Percentiles rank a stretch among this genome's conserved stretches.
phyloP scores from a whole-genome alignment of 2,113 vertebrate genomes.

The Rhinogobius similis region DNA sequence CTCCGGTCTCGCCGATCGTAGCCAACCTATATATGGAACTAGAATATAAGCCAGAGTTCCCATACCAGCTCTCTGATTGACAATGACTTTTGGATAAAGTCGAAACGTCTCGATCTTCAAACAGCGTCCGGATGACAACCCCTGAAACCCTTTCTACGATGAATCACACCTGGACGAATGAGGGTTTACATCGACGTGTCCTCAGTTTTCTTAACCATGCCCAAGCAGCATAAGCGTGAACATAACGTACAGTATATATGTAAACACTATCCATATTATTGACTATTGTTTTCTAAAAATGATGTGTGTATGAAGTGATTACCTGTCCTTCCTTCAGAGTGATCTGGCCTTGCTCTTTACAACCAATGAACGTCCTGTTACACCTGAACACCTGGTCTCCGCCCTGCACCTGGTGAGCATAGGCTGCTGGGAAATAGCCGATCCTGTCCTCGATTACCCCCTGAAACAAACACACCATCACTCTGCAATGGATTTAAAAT shows the following conservation, averaged over 20 bases:
- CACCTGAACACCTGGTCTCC: slow-evolving; percentile 91
- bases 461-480: slow-evolving; percentile 64
- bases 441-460: slow-evolving; percentile 91
- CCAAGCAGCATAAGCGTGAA: not conserved
- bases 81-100: no score
- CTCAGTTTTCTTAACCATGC: not conserved
- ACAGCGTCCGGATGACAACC: no score
- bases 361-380: slow-evolving; percentile 89
- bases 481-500: not conserved
- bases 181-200: no score
- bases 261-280: not conserved
- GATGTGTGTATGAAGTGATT: not conserved
- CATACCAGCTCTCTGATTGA: no score
- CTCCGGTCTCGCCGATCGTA: no score
- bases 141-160: no score
- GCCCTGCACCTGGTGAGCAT: slow-evolving; percentile 85
- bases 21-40: no score
- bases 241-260: not conserved
- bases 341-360: slow-evolving; percentile 94
- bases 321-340: slow-evolving; percentile 97
- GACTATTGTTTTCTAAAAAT: not conserved
- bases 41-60: no score
- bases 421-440: slow-evolving; percentile 93
- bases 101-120: no score
- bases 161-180: no score